A percentile compares a stretch with the other conserved stretches of the same genome.
These are phyloP conservation scores for Homalodisca vitripennis DNA, from an alignment of 1,140 invertebrate species.

Conservation along the genomic window DNA sequence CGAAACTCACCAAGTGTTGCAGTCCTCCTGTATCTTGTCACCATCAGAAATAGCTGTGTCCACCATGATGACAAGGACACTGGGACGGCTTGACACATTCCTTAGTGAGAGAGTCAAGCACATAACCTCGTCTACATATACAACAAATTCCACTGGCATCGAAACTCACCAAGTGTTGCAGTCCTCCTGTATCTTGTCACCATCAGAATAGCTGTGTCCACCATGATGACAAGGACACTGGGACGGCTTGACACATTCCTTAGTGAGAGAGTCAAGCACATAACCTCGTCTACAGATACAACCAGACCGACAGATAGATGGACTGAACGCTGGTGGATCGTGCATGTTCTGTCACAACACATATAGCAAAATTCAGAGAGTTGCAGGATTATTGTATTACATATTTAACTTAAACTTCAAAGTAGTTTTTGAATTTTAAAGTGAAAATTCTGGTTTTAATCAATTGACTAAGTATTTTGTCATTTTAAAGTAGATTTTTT, in stretches of 20 bases:
- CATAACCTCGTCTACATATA: slow-evolving; percentile 71
- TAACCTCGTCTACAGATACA: slow-evolving; percentile 76
- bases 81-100: slow-evolving; percentile 65
- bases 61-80: slow-evolving; percentile 90
- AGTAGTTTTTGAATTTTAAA: background rate
- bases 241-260: slow-evolving; percentile 64
- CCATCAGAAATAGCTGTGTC: slow-evolving; percentile 77
- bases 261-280: slow-evolving; percentile 65
- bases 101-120: slow-evolving; percentile 64
- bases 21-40: slow-evolving; percentile 72
- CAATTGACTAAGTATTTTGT: too few relatives aligned
- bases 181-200: slow-evolving; percentile 70
- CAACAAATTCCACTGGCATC: slow-evolving; percentile 78
- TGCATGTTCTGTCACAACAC: slow-evolving; percentile 66
- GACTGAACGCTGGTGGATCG: slow-evolving; percentile 48
- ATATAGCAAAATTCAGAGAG: too few relatives aligned
- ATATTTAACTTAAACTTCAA: background rate
- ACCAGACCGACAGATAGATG: slow-evolving; percentile 66
- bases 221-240: slow-evolving; percentile 88
- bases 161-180: slow-evolving; percentile 81
- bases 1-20: slow-evolving; percentile 82
- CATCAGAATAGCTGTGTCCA: slow-evolving; percentile 76
- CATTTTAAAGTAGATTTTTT: too few relatives aligned
- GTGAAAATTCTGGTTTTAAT: too few relatives aligned
- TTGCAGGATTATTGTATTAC: too few relatives aligned